Evolutionary conservation across 2,888 invertebrate genomes (phyloP).

Genomic region (Lepeophtheirus nordmannii): DNA sequence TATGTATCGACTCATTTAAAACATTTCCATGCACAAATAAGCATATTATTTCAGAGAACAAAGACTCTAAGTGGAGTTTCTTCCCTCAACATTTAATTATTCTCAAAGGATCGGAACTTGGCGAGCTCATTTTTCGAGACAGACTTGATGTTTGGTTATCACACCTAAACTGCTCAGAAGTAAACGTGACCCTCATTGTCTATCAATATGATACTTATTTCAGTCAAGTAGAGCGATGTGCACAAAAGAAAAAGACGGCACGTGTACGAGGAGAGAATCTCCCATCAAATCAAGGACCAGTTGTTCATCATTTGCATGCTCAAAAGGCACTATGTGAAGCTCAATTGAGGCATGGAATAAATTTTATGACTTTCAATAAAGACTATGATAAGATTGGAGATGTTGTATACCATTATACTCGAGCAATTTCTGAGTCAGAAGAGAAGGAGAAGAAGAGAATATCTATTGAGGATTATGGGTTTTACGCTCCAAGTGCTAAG

Average conservation of each 20-base stretch:
- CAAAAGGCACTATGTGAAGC: neutral
- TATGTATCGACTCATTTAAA: no score
- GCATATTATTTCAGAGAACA: no score
- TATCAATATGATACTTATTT: neutral
- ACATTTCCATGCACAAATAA: no score
- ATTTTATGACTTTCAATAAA: neutral
- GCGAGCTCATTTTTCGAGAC: neutral
- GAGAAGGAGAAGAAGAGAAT: neutral
- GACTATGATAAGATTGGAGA: neutral
- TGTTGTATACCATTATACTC: neutral
- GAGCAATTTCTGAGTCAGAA: neutral
- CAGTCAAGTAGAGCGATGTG: neutral
- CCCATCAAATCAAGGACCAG: neutral
- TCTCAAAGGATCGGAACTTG: neutral
- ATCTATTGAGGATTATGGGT: neutral
- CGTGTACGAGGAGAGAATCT: neutral
- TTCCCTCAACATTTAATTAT: neutral
- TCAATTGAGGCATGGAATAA: neutral
- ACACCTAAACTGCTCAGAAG: neutral
- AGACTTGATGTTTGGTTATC: neutral
- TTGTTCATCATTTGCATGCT: neutral
- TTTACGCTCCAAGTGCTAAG: neutral
- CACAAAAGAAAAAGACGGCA: neutral
- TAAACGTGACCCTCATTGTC: neutral
- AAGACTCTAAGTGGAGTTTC: neutral